Base-by-base conservation (phyloP, 1,140 invertebrate species). In the Frieseomelitta varia region DNA sequence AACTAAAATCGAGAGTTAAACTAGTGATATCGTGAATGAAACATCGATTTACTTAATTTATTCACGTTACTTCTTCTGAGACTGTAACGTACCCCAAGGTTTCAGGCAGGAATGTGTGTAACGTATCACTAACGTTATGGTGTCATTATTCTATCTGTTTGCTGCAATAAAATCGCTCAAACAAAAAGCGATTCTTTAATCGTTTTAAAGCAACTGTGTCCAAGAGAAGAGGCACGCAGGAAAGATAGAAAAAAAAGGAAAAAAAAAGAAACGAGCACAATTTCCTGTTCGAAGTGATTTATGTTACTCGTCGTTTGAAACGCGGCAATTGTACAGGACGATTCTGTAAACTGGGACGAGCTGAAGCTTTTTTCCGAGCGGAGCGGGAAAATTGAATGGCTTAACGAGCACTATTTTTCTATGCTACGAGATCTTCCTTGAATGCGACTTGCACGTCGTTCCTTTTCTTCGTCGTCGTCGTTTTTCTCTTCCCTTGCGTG, bases 361-460 rank as follows among this genome's bases (percentile, higher is more conserved):
- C 27, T 30, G 24, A 67, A 78, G 51, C 63, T 34, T n/a, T 78
- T 51, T 53, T 17, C 27, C 30, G 56, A 61, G 34, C 21, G 56
- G 24, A 47, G 30, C 39, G 34, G 30, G 15, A 61, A 15, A 34
- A 67, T 78, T 67, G 76, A 78, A 67, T 78, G 47, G 76, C 76
- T 51, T 78, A 78, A 78, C 61, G 61, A 79, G 76, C 76, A 55
- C 76, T 67, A 79, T 79, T 68, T 79, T 53, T 27, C 76, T 68
- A 34, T 15, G 27, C 63, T 68, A 39, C 21, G 8, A 67, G 63
- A 68, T 67, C 67, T 47, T 61, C 27, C n/a, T 79, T 21, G 4
- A 67, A 51, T 79, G 47, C 61, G 2, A 78, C 34, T 78, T 34
- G 61, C 47, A 34, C 47, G 17, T 67, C 17, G 19, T 19, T 27